Percentiles rank a stretch among this genome's conserved stretches.
Evolutionary conservation across 2,797 vertebrate species (phyloP).

Genomic region (Hoplostethus atlanticus): DNA sequence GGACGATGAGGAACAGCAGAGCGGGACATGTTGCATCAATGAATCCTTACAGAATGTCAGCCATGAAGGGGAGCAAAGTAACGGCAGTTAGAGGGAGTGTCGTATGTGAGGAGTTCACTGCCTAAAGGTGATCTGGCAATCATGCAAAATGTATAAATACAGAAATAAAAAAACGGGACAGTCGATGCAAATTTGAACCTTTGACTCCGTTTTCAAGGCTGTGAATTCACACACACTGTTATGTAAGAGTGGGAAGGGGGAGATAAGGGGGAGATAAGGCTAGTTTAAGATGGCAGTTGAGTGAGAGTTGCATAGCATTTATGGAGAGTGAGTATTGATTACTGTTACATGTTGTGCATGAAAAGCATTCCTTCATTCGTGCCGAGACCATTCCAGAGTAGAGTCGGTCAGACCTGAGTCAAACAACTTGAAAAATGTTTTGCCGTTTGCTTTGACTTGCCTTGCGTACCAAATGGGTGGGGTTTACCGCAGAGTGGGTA

Average conservation of each 20-base stretch:
- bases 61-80: constrained; percentile 15
- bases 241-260: neutral
- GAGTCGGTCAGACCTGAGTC: neutral
- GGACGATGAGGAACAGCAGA: neutral
- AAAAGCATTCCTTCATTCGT: constrained; percentile 61
- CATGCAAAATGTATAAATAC: constrained; percentile 53
- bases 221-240: constrained; percentile 50
- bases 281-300: constrained; percentile 43
- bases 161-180: neutral
- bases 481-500: neutral
- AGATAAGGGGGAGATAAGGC: neutral
- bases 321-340: constrained; percentile 50
- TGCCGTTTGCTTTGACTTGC: neutral
- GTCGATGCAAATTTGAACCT: constrained; percentile 13
- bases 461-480: neutral
- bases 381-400: constrained; percentile 15
- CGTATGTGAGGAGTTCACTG: constrained; percentile 28
- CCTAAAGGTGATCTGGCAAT: constrained; percentile 6
- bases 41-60: neutral
- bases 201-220: constrained; percentile 7
- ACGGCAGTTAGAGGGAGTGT: constrained; percentile 8
- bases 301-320: constrained; percentile 53
- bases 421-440: neutral
- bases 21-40: neutral
- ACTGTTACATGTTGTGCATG: constrained; percentile 37